Percentiles rank a stretch among this genome's conserved stretches.
Evolutionary conservation across 2,888 invertebrate genomes (phyloP).

Genomic region (Oxyscelio sp.): DNA sequence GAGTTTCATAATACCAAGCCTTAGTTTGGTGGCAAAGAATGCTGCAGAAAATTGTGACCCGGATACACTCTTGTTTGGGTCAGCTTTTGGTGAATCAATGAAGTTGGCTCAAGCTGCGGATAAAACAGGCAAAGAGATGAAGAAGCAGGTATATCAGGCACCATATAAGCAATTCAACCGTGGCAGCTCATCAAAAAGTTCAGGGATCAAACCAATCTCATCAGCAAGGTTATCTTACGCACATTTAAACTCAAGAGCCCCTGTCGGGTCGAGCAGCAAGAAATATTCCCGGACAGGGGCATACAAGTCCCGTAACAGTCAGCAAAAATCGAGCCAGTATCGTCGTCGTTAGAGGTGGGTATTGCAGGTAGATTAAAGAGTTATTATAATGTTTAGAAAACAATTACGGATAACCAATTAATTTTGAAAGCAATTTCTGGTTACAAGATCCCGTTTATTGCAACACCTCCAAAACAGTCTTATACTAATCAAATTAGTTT

Average conservation of each 20-base stretch:
- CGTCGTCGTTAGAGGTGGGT: not conserved
- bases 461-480: no score
- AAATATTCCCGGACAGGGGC: conserved; percentile 2
- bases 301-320: conserved; percentile 4
- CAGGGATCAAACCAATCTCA: not conserved
- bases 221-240: not conserved
- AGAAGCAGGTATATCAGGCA: not conserved
- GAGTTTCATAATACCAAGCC: not conserved
- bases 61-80: conserved; percentile 11
- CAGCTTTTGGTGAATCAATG: conserved; percentile 25
- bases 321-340: no score
- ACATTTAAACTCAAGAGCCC: conserved; percentile 19
- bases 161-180: not conserved
- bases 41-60: not conserved
- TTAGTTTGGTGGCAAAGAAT: not conserved
- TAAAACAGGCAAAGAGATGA: conserved; percentile 19
- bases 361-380: no score
- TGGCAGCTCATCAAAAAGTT: not conserved
- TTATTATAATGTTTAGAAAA: no score
- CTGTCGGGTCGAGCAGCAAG: conserved; percentile 9
- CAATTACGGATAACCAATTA: no score
- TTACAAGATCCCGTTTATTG: no score
- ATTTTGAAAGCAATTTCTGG: no score
- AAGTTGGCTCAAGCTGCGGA: conserved; percentile 18
- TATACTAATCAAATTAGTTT: no score